A percentile compares a stretch with the other conserved stretches of the same genome.
Evolutionary conservation across 2,888 invertebrate species (phyloP).

Genomic region (Eutolmus rufibarbis): DNA sequence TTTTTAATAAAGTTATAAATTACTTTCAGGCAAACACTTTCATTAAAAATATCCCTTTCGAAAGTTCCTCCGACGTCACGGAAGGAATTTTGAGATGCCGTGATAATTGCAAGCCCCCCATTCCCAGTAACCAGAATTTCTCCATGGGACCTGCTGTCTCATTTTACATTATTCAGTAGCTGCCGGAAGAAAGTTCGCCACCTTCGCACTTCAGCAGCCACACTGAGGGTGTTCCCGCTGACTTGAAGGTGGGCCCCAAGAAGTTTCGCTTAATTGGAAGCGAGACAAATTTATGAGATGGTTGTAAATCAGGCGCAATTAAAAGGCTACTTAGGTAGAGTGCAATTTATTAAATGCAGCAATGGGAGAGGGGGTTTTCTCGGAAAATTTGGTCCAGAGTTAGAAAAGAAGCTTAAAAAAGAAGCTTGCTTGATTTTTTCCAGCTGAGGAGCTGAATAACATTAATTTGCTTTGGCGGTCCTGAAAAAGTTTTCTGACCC

Average conservation of each 20-base stretch:
- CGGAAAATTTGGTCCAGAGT: neutral
- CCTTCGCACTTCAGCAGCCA: neutral
- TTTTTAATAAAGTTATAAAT: neutral
- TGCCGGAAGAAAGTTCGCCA: neutral
- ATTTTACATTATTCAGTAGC: neutral
- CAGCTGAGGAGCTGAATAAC: neutral
- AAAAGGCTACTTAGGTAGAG: neutral
- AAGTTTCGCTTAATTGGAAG: neutral
- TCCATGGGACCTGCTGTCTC: neutral
- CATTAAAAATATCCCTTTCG: neutral
- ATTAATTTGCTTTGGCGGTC: neutral
- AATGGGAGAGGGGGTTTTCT: neutral
- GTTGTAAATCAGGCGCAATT: neutral
- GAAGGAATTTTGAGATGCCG: neutral
- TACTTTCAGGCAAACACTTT: neutral
- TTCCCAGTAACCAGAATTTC: neutral
- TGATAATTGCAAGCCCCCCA: neutral
- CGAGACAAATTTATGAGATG: neutral
- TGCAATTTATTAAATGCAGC: neutral
- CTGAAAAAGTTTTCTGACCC: neutral
- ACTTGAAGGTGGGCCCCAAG: neutral
- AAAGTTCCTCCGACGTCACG: neutral
- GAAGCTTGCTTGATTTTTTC: neutral
- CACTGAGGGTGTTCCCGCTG: neutral
- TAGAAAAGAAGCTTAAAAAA: too few relatives aligned